Percentiles rank a stretch among this genome's conserved stretches.
Conservation (phyloP, 2,888 invertebrate genomes). For the Myopa testacea region DNA sequence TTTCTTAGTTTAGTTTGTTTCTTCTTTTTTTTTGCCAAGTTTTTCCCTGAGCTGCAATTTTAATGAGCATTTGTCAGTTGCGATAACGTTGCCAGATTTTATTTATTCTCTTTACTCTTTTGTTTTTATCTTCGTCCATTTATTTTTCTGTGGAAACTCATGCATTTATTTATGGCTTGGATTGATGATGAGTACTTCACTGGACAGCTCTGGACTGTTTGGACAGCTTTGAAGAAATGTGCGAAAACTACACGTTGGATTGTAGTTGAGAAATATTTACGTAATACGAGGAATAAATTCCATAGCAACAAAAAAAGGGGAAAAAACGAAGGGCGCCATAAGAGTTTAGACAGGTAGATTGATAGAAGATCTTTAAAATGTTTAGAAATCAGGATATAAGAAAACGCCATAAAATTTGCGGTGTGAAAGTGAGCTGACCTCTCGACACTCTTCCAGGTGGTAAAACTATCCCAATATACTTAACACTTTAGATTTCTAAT, state of each 20-base stretch:
- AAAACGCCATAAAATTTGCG: too few relatives aligned
- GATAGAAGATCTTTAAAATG: too few relatives aligned
- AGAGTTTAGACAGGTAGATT: too few relatives aligned
- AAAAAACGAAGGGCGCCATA: too few relatives aligned
- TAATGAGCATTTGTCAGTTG: constrained; percentile 27
- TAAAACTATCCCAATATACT: too few relatives aligned
- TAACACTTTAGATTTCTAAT: too few relatives aligned
- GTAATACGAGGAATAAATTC: too few relatives aligned
- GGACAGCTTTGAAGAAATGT: not conserved
- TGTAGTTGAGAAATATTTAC: too few relatives aligned
- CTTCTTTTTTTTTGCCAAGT: not conserved
- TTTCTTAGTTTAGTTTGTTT: not conserved
- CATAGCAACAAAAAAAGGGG: too few relatives aligned
- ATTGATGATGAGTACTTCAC: constrained; percentile 16
- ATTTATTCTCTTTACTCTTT: not conserved
- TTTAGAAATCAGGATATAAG: too few relatives aligned
- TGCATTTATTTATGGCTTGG: constrained; percentile 25
- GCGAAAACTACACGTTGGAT: not conserved
- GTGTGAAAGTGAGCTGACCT: too few relatives aligned
- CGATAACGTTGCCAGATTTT: constrained; percentile 4
- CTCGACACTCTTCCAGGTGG: too few relatives aligned
- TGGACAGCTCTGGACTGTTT: not conserved
- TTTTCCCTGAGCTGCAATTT: constrained; percentile 27
- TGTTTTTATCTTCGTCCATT: not conserved
- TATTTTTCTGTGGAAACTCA: constrained; percentile 13